Evolutionary conservation across 1,140 invertebrate species (phyloP), one percentile per base, ranked within the genome.

Genomic region (Plectrocnemia conspersa): DNA sequence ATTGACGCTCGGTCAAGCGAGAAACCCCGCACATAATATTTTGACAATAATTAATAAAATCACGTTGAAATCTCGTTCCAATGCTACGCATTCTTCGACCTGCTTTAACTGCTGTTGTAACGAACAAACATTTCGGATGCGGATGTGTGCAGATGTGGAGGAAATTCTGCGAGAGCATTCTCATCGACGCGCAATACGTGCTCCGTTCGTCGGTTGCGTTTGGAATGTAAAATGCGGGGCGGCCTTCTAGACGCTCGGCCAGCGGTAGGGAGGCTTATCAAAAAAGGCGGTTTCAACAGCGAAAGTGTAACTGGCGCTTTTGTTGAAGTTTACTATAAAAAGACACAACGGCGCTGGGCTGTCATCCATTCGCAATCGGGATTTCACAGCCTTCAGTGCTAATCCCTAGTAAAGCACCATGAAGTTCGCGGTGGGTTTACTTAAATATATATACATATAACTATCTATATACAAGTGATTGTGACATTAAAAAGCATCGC

Each of bases 351-450:
- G 10, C 38, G 24, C 19, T 4, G 54, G 67, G 55, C 68, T 69
- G 33, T 66, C 68, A 72, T 75, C 73, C 72, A 76, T 73, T 75
- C 73, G 68, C 72, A 72, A 72, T 74, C 72, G 72, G 70, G 69
- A 74, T 68, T 64, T 69, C 71, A 64, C 66, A 70, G 71, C 47
- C 73, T 75, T 74, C 74, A 76, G 74, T 76, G 73, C 73, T 74
- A 69, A 68, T 70, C 65, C 67, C 64, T 66, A 66, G 67, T 61
- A 62, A 64, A 71, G 71, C 73, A 75, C 74, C 73, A 76, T 76
- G 74, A 76, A 69, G 68, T 64, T 68, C 67, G 72, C 72, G 74
- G 74, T 76, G 70, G 67, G 74, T 61, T 32, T 16, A 10, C 32
- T 18, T 11, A 33, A 10, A 10, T 33, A 33, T 19, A 33, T 7